Percentiles rank a stretch among this genome's conserved stretches.
These are phyloP conservation scores for Eurosta solidaginis DNA, from an alignment of 1,140 invertebrate genomes.

Conservation along the genomic window DNA sequence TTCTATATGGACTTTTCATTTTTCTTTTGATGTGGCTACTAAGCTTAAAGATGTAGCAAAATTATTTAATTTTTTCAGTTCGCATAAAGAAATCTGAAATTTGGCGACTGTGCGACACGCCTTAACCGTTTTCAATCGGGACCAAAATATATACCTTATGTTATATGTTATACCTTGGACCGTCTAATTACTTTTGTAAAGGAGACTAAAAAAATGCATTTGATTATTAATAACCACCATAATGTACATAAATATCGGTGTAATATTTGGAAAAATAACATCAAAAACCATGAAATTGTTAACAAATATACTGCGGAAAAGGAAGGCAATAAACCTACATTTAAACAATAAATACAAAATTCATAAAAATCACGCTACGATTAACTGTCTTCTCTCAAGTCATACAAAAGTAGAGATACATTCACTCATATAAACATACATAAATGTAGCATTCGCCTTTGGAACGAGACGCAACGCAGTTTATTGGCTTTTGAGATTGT, in stretches of 20 bases:
- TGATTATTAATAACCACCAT: too few species aligned
- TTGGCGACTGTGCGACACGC: too few species aligned
- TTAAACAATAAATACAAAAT: not conserved
- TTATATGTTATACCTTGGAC: too few species aligned
- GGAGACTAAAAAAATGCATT: too few species aligned
- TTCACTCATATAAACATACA: not conserved
- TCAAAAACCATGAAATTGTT: not conserved
- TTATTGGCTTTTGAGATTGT: slow-evolving; percentile 11
- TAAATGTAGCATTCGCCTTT: not conserved
- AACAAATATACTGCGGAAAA: slow-evolving; percentile 9
- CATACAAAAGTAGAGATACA: not conserved
- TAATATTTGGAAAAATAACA: not conserved
- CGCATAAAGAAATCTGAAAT: too few species aligned
- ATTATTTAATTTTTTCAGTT: too few species aligned
- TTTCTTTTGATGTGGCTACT: too few species aligned
- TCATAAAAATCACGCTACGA: not conserved
- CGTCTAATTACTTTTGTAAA: too few species aligned
- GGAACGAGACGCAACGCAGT: not conserved
- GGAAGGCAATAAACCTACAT: not conserved
- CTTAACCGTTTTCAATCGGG: too few species aligned
- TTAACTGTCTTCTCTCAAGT: not conserved
- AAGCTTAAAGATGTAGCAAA: too few species aligned
- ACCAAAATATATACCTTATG: too few species aligned
- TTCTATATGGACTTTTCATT: too few species aligned
- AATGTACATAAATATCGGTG: not conserved